phyloP scores from a whole-genome alignment of 2,797 vertebrate genomes.

The Hypotaenidia okinawae region DNA sequence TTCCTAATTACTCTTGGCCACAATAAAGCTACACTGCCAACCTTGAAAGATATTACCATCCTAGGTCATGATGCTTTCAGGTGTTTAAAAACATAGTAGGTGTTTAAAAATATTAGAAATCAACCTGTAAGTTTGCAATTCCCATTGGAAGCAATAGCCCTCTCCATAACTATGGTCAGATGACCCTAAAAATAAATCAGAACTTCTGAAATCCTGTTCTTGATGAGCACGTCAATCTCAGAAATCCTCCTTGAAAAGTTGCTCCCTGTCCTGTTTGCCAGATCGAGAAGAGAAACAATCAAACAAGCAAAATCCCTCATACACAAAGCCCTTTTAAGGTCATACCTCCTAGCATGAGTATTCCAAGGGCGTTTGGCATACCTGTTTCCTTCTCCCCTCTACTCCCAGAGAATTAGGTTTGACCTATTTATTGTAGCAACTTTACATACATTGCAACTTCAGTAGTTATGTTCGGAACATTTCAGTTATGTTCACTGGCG shows the following conservation, averaged over 20 bases:
- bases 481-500: neutral
- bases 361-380: neutral
- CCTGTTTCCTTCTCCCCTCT: neutral
- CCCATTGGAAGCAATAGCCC: neutral
- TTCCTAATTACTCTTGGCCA: neutral
- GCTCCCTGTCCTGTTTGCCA: neutral
- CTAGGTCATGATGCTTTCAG: neutral
- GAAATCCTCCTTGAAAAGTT: neutral
- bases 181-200: neutral
- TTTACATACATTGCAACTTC: neutral
- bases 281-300: neutral
- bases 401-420: neutral
- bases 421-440: fast-evolving
- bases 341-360: neutral
- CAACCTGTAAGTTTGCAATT: neutral
- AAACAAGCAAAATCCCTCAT: neutral
- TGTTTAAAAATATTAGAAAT: neutral
- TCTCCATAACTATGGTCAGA: neutral
- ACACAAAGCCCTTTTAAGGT: neutral
- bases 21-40: neutral
- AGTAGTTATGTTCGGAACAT: neutral
- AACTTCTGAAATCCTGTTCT: neutral
- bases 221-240: neutral
- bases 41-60: neutral
- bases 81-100: neutral